Evolutionary conservation across 2,797 vertebrate genomes (phyloP).

Genomic region (Parauchenoglanis ngamensis): DNA sequence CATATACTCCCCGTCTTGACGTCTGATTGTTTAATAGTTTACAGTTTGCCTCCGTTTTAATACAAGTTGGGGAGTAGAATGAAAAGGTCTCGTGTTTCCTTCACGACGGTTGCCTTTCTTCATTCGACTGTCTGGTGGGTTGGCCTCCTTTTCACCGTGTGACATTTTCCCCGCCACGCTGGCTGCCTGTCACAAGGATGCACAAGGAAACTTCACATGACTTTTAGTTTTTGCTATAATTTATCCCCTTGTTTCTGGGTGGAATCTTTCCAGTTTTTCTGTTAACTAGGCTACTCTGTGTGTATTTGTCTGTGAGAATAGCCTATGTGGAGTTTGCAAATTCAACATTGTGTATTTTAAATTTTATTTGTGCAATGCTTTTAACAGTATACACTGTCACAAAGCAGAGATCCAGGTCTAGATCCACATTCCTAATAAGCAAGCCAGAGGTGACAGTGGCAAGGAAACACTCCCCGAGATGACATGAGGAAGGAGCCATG

Average conservation of each 20-base stretch:
- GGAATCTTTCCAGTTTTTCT: slow-evolving; percentile 24
- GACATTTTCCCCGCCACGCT: slow-evolving; percentile 52
- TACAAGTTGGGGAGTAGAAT: slow-evolving; percentile 45
- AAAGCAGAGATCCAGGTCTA: slow-evolving; percentile 15
- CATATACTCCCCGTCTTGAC: slow-evolving; percentile 34
- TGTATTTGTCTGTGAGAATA: not conserved
- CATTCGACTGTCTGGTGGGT: slow-evolving; percentile 54
- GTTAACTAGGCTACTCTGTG: slow-evolving; percentile 30
- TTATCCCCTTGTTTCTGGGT: slow-evolving; percentile 51
- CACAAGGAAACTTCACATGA: slow-evolving; percentile 51
- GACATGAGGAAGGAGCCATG: slow-evolving; percentile 26
- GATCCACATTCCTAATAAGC: slow-evolving; percentile 21
- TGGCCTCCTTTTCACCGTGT: slow-evolving; percentile 59
- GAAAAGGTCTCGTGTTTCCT: slow-evolving; percentile 54
- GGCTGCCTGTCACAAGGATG: slow-evolving; percentile 54
- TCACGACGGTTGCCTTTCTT: slow-evolving; percentile 51
- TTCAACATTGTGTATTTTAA: not conserved
- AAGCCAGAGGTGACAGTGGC: slow-evolving; percentile 20
- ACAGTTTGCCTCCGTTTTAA: slow-evolving; percentile 57
- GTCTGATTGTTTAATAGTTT: slow-evolving; percentile 62
- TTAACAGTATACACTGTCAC: not conserved
- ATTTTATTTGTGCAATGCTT: not conserved
- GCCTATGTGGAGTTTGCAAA: not conserved
- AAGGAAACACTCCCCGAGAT: slow-evolving; percentile 6
- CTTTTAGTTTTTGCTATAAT: slow-evolving; percentile 49